Conservation (phyloP, 2,888 invertebrate species). For the Ennomos erosarius region DNA sequence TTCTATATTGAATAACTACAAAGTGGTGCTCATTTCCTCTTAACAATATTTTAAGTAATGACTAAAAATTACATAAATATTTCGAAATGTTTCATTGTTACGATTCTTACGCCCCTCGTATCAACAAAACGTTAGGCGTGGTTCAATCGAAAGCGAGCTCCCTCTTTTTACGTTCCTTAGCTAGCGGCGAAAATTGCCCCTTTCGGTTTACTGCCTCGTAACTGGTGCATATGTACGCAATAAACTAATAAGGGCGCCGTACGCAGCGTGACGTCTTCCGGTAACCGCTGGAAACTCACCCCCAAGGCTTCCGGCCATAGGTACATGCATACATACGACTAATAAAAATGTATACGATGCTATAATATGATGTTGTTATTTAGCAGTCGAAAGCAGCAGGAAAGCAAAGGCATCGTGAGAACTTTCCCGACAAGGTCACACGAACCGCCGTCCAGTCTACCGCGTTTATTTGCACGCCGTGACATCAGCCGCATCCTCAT, state of each 20-base stretch:
- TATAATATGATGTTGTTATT: conserved; percentile 25
- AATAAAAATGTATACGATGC: conserved; percentile 22
- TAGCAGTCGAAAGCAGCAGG: conserved; percentile 13
- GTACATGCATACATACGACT: conserved; percentile 10
- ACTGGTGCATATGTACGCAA: conserved; percentile 71
- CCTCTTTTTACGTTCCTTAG: conserved; percentile 65
- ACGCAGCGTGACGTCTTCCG: conserved; percentile 76
- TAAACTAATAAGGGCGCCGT: conserved; percentile 66
- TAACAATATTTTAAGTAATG: too few relatives aligned
- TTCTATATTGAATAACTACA: too few relatives aligned
- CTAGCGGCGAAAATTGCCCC: conserved; percentile 76
- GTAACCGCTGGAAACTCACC: conserved; percentile 41
- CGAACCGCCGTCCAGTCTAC: conserved; percentile 76
- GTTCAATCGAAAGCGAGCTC: conserved; percentile 66
- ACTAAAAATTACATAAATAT: conserved; percentile 6
- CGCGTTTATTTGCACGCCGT: conserved; percentile 67
- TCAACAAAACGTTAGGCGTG: conserved; percentile 73
- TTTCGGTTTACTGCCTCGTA: conserved; percentile 63
- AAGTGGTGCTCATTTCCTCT: too few relatives aligned
- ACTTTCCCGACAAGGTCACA: conserved; percentile 69
- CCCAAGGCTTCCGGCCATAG: conserved; percentile 16
- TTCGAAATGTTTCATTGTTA: conserved; percentile 31
- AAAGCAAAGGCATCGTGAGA: conserved; percentile 61
- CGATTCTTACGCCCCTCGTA: conserved; percentile 51
- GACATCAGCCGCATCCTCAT: conserved; percentile 74